These are phyloP conservation scores for Ostrea denselamellosa DNA, from an alignment of 1,140 invertebrate genomes.

Conservation along the genomic window DNA sequence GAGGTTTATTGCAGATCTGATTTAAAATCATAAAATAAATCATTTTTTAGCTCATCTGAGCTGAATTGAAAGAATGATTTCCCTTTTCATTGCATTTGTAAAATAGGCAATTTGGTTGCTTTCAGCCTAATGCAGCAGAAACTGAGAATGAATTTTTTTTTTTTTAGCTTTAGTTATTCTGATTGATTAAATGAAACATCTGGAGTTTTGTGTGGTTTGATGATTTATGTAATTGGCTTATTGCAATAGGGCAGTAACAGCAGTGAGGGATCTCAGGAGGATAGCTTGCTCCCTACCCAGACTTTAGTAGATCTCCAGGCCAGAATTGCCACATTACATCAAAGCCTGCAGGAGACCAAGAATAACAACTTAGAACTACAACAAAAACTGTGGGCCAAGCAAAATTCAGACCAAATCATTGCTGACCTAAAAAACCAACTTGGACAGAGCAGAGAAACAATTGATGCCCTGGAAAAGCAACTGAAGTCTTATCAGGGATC, in stretches of 20 bases:
- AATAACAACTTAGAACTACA: constrained; percentile 53
- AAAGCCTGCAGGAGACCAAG: constrained; percentile 50
- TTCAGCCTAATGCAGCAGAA: too few species aligned
- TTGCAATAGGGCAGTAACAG: not conserved
- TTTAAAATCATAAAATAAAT: too few species aligned
- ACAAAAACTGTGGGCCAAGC: constrained; percentile 49
- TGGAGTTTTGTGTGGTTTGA: too few species aligned
- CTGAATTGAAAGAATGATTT: too few species aligned
- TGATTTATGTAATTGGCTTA: too few species aligned
- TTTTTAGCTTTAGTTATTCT: too few species aligned
- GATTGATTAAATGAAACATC: too few species aligned
- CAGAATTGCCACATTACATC: constrained; percentile 33
- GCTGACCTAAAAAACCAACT: constrained; percentile 46
- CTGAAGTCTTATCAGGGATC: constrained; percentile 37
- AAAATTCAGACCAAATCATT: not conserved
- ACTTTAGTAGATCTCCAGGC: constrained; percentile 35
- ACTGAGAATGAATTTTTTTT: too few species aligned
- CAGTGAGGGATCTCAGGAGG: constrained; percentile 16
- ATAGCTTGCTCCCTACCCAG: not conserved
- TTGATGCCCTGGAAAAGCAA: constrained; percentile 41
- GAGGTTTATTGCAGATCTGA: too few species aligned
- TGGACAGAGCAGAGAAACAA: constrained; percentile 20
- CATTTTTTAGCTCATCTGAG: too few species aligned
- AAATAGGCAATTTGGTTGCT: too few species aligned
- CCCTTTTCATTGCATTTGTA: too few species aligned